These are phyloP conservation scores for Molossus molossus DNA, from an alignment of 2,797 vertebrate genomes.

Conservation along the genomic window DNA sequence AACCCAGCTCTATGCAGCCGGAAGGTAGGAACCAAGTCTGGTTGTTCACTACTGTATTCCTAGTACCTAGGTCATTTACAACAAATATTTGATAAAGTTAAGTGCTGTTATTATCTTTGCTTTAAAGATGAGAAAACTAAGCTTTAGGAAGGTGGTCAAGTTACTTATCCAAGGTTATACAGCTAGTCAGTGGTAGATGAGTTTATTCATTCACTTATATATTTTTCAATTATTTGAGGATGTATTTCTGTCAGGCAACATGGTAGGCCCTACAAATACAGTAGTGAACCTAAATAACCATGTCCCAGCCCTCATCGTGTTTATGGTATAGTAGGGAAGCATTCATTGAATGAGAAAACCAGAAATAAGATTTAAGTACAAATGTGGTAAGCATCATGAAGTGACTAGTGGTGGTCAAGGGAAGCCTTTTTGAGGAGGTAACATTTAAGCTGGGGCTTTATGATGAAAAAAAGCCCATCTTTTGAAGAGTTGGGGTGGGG, in stretches of 20 bases:
- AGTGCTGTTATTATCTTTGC: background rate
- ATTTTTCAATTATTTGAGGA: background rate
- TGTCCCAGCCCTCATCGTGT: background rate
- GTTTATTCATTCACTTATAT: background rate
- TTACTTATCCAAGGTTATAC: background rate
- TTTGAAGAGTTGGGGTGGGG: background rate
- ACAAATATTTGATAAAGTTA: background rate
- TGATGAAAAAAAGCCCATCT: background rate
- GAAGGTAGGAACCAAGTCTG: background rate
- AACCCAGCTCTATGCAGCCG: background rate
- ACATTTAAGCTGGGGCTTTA: background rate
- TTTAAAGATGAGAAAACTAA: background rate
- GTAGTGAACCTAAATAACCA: background rate
- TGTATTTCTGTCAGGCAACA: background rate
- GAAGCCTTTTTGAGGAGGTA: background rate
- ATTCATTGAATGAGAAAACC: background rate
- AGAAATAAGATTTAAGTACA: background rate
- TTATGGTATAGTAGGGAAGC: background rate
- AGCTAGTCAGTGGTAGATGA: background rate
- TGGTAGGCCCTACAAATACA: background rate
- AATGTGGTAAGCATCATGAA: background rate
- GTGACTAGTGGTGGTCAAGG: background rate
- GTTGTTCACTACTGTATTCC: background rate
- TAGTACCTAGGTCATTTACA: background rate
- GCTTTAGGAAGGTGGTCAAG: background rate